Evolutionary conservation across 1,140 invertebrate species (phyloP).

Genomic region (Saxidomus purpurata): DNA sequence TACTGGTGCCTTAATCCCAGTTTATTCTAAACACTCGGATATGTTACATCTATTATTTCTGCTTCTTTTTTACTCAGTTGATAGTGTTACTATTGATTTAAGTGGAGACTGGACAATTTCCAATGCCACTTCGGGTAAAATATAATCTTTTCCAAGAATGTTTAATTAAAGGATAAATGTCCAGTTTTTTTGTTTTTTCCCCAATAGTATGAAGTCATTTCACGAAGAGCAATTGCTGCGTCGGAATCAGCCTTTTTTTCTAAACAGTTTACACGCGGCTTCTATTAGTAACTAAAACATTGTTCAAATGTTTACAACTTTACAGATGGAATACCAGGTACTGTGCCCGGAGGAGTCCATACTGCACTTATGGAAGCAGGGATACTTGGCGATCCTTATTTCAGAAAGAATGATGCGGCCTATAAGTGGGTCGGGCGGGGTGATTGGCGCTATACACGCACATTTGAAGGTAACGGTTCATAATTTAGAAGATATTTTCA

Average conservation of each 20-base stretch:
- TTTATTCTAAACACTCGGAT: not conserved
- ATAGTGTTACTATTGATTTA: not conserved
- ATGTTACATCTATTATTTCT: not conserved
- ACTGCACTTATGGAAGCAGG: slow-evolving; percentile 18
- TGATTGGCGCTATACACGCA: slow-evolving; percentile 26
- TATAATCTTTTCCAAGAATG: no score
- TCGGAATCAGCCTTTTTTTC: not conserved
- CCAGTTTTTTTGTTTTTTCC: not conserved
- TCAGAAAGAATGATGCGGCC: slow-evolving; percentile 30
- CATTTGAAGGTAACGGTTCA: slow-evolving; percentile 18
- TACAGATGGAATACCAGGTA: not conserved
- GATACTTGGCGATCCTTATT: slow-evolving; percentile 45
- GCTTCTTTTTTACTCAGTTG: not conserved
- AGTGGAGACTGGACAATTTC: slow-evolving; percentile 17
- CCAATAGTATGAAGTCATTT: not conserved
- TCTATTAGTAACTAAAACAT: not conserved
- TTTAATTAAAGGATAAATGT: no score
- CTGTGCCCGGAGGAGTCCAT: slow-evolving; percentile 48
- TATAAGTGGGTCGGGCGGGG: slow-evolving; percentile 31
- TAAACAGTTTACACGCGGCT: no score
- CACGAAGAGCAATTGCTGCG: not conserved
- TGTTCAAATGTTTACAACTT: not conserved
- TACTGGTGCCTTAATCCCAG: not conserved
- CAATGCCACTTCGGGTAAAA: slow-evolving; percentile 45
- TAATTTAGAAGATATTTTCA: no score